A percentile compares a stretch with the other conserved stretches of the same genome.
Evolutionary conservation across 2,113 vertebrate genomes (phyloP).

Genomic region (Pholis gunnellus): DNA sequence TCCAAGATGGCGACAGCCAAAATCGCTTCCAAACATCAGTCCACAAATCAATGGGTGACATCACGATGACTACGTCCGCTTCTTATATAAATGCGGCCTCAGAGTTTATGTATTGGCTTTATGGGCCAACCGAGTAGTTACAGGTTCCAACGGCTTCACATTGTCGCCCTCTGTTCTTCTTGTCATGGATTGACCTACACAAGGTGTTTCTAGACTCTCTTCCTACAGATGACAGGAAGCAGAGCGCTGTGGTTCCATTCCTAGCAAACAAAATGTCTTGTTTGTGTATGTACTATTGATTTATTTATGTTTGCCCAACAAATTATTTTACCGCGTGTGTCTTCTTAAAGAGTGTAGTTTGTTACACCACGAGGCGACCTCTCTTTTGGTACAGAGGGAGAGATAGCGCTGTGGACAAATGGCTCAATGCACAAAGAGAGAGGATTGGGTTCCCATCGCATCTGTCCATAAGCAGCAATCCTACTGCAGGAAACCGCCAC

Average conservation of each 20-base stretch:
- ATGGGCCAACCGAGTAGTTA: not conserved
- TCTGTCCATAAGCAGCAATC: conserved; percentile 38
- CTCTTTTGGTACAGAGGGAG: conserved; percentile 7
- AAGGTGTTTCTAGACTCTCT: not conserved
- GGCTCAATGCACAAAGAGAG: conserved; percentile 41
- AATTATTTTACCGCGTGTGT: not conserved
- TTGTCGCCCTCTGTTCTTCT: not conserved
- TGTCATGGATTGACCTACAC: not conserved
- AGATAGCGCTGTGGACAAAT: conserved; percentile 28
- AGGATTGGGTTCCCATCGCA: conserved; percentile 49
- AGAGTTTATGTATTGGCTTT: not conserved
- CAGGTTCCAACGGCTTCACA: conserved; percentile 7
- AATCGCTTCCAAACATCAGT: not conserved
- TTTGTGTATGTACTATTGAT: not conserved
- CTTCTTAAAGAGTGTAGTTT: conserved; percentile 8
- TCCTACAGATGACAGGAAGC: not conserved
- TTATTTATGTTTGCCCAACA: not conserved
- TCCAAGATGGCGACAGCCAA: no score
- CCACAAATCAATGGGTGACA: not conserved
- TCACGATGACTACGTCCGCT: not conserved
- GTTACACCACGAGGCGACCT: not conserved
- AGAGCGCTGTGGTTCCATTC: conserved; percentile 16
- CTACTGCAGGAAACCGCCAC: conserved; percentile 6
- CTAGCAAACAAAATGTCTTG: not conserved
- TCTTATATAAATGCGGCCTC: not conserved